Evolutionary conservation across 1,140 invertebrate species (phyloP).

Genomic region (Caenorhabditis briggsae): DNA sequence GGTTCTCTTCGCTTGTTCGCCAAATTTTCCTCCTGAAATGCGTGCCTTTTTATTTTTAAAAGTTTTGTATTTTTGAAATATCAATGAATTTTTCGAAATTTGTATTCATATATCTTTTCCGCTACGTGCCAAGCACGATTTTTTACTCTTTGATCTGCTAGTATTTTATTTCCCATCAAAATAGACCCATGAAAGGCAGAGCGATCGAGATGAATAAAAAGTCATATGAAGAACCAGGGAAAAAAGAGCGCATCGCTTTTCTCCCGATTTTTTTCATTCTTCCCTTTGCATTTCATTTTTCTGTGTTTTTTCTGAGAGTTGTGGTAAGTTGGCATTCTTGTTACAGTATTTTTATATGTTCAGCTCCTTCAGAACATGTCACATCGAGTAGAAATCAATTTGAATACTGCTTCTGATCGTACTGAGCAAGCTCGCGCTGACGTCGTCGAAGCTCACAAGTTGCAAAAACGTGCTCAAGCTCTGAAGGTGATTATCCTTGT

Average conservation of each 20-base stretch:
- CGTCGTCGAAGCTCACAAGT: background rate
- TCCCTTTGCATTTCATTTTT: background rate
- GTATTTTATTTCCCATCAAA: conserved; percentile 3
- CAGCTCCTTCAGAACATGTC: too few relatives aligned
- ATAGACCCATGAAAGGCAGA: conserved; percentile 17
- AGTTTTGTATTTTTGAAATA: background rate
- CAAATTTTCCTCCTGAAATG: background rate
- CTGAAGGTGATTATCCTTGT: background rate
- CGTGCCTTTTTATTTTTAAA: conserved; percentile 31
- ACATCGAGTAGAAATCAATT: too few relatives aligned
- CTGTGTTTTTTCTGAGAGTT: too few relatives aligned
- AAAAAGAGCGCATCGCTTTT: background rate
- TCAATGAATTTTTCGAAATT: background rate
- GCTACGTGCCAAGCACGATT: background rate
- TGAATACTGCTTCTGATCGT: too few relatives aligned
- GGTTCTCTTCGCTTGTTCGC: conserved; percentile 12
- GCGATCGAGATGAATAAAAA: background rate
- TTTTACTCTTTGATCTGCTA: background rate
- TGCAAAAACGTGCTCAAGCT: background rate
- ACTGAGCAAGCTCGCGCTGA: background rate
- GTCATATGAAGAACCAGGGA: background rate
- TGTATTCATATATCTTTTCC: too few relatives aligned
- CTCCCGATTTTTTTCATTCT: background rate
- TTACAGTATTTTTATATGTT: too few relatives aligned
- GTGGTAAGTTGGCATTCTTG: too few relatives aligned